Evolutionary conservation across 2,888 invertebrate species (phyloP).

Genomic region (Polietes domitor): DNA sequence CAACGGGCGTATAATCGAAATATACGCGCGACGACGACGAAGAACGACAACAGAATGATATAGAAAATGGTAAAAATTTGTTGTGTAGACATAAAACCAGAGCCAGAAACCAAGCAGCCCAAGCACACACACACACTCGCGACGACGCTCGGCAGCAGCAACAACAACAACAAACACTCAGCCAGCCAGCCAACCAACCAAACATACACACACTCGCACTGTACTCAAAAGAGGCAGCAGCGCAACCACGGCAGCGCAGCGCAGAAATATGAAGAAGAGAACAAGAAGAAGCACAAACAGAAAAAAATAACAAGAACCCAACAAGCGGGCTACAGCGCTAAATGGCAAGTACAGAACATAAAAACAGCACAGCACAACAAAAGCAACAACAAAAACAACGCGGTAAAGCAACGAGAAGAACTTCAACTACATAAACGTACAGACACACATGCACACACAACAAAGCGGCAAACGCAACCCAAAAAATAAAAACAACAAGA

Average conservation of each 20-base stretch:
- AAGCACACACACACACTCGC: conserved; percentile 21
- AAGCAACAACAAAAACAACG: background rate
- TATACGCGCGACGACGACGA: conserved; percentile 67
- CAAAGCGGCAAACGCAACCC: conserved; percentile 18
- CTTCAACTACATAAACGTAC: background rate
- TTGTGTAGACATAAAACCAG: conserved; percentile 66
- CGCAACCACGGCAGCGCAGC: background rate
- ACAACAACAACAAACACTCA: background rate
- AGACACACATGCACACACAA: background rate
- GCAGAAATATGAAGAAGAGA: conserved; percentile 4
- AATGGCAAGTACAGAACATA: conserved; percentile 52
- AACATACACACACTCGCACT: conserved; percentile 22
- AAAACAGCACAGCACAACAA: conserved; percentile 36
- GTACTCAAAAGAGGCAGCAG: background rate
- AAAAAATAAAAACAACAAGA: conserved; percentile 30
- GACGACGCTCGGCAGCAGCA: too few species aligned
- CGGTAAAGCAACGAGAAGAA: background rate
- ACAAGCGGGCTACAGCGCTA: conserved; percentile 13
- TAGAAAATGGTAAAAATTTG: conserved; percentile 66
- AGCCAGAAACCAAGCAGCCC: background rate
- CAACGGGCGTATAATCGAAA: conserved; percentile 55
- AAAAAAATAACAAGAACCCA: conserved; percentile 60
- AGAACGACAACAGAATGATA: conserved; percentile 67
- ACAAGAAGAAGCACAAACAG: background rate
- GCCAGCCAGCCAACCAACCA: conserved; percentile 50